These are phyloP conservation scores for Enchytraeus crypticus DNA, from an alignment of 2,888 invertebrate species.

Conservation along the genomic window DNA sequence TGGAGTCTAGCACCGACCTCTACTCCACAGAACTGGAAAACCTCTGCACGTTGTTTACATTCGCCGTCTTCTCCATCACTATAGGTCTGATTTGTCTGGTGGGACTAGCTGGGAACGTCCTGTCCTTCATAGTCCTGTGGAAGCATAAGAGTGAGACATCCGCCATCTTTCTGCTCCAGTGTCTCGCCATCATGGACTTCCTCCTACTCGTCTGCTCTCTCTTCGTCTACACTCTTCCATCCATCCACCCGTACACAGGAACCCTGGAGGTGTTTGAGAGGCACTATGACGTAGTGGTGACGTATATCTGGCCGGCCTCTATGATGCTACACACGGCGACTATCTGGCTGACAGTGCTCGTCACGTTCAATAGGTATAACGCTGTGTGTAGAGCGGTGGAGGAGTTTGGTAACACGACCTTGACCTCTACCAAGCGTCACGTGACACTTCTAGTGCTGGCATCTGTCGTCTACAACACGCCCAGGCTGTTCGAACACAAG, in stretches of 20 bases:
- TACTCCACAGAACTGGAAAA: too few species aligned
- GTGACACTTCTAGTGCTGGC: constrained; percentile 16
- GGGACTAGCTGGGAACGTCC: constrained; percentile 19
- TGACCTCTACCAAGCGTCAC: constrained; percentile 12
- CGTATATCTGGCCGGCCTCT: constrained; percentile 25
- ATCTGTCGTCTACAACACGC: constrained; percentile 25
- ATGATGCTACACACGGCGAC: constrained; percentile 26
- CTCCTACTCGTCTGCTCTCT: constrained; percentile 9
- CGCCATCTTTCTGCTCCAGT: constrained; percentile 20
- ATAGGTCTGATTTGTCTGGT: constrained; percentile 17
- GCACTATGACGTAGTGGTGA: neutral
- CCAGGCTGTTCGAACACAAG: constrained; percentile 26
- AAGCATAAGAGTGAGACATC: constrained; percentile 20
- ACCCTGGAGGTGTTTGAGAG: constrained; percentile 1
- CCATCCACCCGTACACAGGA: constrained; percentile 11
- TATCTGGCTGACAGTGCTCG: constrained; percentile 25
- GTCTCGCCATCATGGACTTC: constrained; percentile 10
- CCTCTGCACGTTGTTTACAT: constrained; percentile 9
- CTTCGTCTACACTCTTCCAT: constrained; percentile 14
- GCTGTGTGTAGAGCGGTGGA: constrained; percentile 19
- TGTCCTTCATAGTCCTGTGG: constrained; percentile 20
- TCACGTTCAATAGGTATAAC: constrained; percentile 23
- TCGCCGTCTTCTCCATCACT: constrained; percentile 14
- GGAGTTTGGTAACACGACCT: constrained; percentile 5
- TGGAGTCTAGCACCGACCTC: too few species aligned